These are phyloP conservation scores for Poecile montanus DNA, from an alignment of 2,797 vertebrate species.

Conservation along the genomic window DNA sequence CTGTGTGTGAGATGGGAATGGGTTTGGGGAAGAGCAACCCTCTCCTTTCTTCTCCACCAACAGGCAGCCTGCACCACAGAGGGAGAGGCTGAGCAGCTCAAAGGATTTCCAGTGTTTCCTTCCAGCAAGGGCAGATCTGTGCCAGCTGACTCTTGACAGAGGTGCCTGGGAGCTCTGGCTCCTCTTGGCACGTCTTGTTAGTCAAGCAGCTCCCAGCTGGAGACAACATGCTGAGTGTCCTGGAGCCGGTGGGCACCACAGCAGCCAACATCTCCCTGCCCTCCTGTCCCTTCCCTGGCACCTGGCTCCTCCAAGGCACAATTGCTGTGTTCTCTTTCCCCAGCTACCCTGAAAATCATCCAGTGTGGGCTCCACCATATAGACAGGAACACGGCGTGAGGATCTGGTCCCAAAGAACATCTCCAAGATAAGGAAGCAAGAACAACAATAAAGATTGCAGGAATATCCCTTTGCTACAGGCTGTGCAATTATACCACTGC, in stretches of 20 bases:
- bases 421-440: background rate
- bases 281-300: background rate
- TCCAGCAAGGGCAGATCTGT: background rate
- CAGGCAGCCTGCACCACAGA: background rate
- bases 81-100: background rate
- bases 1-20: fast-evolving
- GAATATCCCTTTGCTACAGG: background rate
- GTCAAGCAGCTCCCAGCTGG: background rate
- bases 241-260: background rate
- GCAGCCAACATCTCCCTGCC: background rate
- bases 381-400: fast-evolving
- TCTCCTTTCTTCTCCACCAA: background rate
- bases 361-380: background rate
- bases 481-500: background rate
- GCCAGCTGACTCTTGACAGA: background rate
- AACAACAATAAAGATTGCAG: background rate
- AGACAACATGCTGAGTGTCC: fast-evolving
- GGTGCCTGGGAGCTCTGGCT: background rate
- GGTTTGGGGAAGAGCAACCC: background rate
- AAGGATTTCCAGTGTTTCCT: background rate
- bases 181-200: background rate
- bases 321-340: fast-evolving
- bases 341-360: background rate
- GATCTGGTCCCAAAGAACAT: background rate
- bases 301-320: background rate